A percentile compares a stretch with the other conserved stretches of the same genome.
phyloP scores from a whole-genome alignment of 1,140 invertebrate species.

The Drosophila sucinea region DNA sequence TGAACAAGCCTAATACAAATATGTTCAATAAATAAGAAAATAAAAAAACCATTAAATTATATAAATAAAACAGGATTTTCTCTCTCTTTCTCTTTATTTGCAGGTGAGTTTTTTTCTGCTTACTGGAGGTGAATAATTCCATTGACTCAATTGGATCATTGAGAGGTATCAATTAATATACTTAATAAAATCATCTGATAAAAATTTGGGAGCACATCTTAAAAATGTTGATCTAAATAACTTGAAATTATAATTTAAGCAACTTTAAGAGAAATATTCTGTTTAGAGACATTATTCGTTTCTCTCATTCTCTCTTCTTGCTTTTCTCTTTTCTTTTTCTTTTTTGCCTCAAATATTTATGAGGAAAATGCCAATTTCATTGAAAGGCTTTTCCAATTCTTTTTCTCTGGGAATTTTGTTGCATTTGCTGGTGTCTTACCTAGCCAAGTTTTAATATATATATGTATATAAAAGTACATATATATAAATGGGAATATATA shows the following conservation, averaged over 20 bases:
- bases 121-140: background rate
- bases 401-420: slow-evolving; percentile 23
- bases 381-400: slow-evolving; percentile 10
- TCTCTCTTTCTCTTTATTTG: slow-evolving; percentile 35
- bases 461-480: background rate
- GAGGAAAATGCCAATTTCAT: slow-evolving; percentile 21
- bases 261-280: too few relatives aligned
- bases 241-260: too few relatives aligned
- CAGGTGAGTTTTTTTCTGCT: slow-evolving; percentile 55
- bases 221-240: too few relatives aligned
- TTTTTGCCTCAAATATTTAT: slow-evolving; percentile 10
- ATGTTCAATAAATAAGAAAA: background rate
- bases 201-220: too few relatives aligned
- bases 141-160: background rate
- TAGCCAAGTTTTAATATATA: slow-evolving; percentile 15
- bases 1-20: slow-evolving; percentile 5
- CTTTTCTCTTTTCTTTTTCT: background rate
- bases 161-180: background rate
- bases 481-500: slow-evolving; percentile 19
- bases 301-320: slow-evolving; percentile 27
- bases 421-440: slow-evolving; percentile 15
- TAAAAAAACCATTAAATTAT: slow-evolving; percentile 39
- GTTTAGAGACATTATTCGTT: background rate
- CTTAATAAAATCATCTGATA: too few relatives aligned
- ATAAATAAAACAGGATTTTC: slow-evolving; percentile 6